Evolutionary conservation across 92 coral and sea anemone genomes (phyloP).

Genomic region (Palythoa grandiflora): DNA sequence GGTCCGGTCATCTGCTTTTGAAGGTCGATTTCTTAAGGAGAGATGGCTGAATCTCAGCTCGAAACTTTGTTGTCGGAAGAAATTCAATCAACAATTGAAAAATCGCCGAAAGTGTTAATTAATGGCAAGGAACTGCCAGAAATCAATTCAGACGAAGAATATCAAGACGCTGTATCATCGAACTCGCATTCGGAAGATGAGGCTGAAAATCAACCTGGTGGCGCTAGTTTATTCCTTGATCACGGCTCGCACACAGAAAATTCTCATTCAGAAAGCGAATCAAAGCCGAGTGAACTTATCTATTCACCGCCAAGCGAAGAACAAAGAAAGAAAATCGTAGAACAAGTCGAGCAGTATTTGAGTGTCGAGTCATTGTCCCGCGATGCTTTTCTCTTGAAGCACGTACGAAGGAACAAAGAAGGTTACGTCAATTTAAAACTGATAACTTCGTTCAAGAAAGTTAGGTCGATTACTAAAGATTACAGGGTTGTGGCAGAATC

Average conservation of each 20-base stretch:
- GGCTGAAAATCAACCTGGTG: slow-evolving; percentile 76
- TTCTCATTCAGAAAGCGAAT: slow-evolving; percentile 95
- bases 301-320: slow-evolving; percentile 95
- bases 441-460: slow-evolving; percentile 97
- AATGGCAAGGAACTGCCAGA: slow-evolving; percentile 79
- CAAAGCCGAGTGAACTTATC: slow-evolving; percentile 73
- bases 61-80: slow-evolving; percentile 53
- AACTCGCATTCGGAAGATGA: slow-evolving; percentile 78
- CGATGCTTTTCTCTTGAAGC: slow-evolving; percentile 97
- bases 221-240: slow-evolving; percentile 41
- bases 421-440: slow-evolving; percentile 96
- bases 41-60: slow-evolving; percentile 90
- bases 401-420: slow-evolving; percentile 98
- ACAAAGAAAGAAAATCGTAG: slow-evolving; percentile 75
- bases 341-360: slow-evolving; percentile 96
- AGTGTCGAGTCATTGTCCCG: slow-evolving; percentile 91
- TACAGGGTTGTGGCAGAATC: slow-evolving; percentile 94
- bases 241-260: slow-evolving; percentile 78
- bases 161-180: slow-evolving; percentile 77
- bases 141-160: slow-evolving; percentile 81
- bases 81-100: slow-evolving; percentile 58
- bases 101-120: slow-evolving; percentile 84
- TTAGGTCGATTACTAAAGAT: slow-evolving; percentile 94
- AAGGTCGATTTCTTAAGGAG: slow-evolving; percentile 42
- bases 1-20: slow-evolving; percentile 50